Evolutionary conservation across 2,113 vertebrate genomes (phyloP), one percentile per base, ranked within the genome.

Genomic region (Amia ocellicauda): DNA sequence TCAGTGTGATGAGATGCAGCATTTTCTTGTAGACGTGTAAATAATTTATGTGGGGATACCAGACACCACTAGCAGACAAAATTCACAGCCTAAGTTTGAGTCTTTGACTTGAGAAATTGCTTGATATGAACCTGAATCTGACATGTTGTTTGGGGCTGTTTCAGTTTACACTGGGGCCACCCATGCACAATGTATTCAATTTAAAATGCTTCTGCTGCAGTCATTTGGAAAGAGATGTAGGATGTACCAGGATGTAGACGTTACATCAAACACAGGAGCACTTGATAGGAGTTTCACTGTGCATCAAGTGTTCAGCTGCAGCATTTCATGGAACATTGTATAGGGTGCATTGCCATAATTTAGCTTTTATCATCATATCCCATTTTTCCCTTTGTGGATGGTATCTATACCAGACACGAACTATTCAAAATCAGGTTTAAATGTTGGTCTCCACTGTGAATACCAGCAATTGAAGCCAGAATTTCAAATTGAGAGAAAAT

Each of bases 61-160:
- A 19, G 50, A 41, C 66, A 49, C 50, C 76, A 80, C 68, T 76
- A 79, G 78, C 70, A 64, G 58, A 26, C 16, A 29, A 62, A 53
- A 24, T 26, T 14, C 17, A 16, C n/a, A 9, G n/a, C 4, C 19
- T 50, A n/a, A n/a, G 49, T 4, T 27, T 50, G 55, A n/a, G 55
- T 42, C 3, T 8, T n/a, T 36, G 54, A 19, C 63, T 50, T 58
- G 13, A 20, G 29, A 24, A 26, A 19, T 29, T 31, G n/a, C 16
- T 27, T 24, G 23, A 57, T 3, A 31, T 13, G 17, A 17, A 28
- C 28, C 49, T 40, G 56, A 58, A 58, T 58, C 11, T 10, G 5
- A 40, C 28, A 31, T 40, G 17, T 24, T 26, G 17, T 16, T 27
- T 26, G 13, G 52, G 17, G 52, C 50, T 23, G 19, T 52, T 52